A percentile compares a stretch with the other conserved stretches of the same genome.
These are phyloP conservation scores for Hyperoplus immaculatus DNA, from an alignment of 2,797 vertebrate species.

Conservation along the genomic window DNA sequence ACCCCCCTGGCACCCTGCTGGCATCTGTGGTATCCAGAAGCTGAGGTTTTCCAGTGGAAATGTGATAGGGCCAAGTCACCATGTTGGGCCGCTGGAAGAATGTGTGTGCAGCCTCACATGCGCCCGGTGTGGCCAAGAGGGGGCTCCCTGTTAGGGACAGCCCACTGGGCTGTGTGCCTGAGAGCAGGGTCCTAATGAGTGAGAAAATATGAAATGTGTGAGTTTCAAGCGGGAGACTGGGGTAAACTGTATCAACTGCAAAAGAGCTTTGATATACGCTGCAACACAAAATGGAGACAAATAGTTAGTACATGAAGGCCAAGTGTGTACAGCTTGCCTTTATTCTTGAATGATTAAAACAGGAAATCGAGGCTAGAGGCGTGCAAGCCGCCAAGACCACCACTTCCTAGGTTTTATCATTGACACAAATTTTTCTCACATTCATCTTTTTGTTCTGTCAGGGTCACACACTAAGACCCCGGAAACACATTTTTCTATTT, in stretches of 20 bases:
- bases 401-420: slow-evolving; percentile 88
- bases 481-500: slow-evolving; percentile 63
- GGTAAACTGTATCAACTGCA: neutral
- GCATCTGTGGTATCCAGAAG: slow-evolving; percentile 80
- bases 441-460: slow-evolving; percentile 85
- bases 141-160: slow-evolving; percentile 28
- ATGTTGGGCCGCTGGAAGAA: slow-evolving; percentile 62
- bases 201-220: slow-evolving; percentile 20
- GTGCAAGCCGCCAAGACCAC: slow-evolving; percentile 80
- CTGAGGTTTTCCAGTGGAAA: slow-evolving; percentile 85
- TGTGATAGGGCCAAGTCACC: slow-evolving; percentile 77
- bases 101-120: slow-evolving; percentile 56
- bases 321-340: slow-evolving; percentile 21
- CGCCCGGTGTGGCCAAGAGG: slow-evolving; percentile 63
- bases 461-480: slow-evolving; percentile 27
- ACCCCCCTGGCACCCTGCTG: slow-evolving; percentile 70
- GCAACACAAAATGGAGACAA: neutral
- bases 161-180: neutral
- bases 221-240: neutral
- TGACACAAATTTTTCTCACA: slow-evolving; percentile 78
- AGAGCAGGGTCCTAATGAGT: neutral
- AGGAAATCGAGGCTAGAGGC: slow-evolving; percentile 78
- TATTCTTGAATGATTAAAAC: slow-evolving; percentile 69
- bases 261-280: neutral
- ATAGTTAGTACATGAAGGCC: neutral